Evolutionary conservation across 2,113 vertebrate genomes (phyloP).

Genomic region (Myiopsitta monachus): DNA sequence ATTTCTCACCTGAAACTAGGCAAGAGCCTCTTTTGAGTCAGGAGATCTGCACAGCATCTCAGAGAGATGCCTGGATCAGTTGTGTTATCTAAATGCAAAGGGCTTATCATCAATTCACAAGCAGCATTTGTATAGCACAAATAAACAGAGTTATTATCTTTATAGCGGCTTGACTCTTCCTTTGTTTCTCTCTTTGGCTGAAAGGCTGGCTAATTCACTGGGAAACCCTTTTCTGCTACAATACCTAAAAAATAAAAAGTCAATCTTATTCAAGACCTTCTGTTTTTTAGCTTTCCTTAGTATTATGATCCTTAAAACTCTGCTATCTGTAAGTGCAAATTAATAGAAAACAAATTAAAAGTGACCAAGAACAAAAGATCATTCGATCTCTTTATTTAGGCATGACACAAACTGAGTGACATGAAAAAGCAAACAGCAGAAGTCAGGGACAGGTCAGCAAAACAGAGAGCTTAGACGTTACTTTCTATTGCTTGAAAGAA

Average conservation of each 20-base stretch:
- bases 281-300: neutral
- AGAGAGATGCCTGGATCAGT: neutral
- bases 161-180: neutral
- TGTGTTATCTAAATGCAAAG: neutral
- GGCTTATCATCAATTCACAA: neutral
- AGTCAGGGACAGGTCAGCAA: slow-evolving; percentile 4
- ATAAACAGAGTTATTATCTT: slow-evolving; percentile 5
- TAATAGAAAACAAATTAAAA: neutral
- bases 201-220: neutral
- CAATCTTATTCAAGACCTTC: neutral
- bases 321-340: neutral
- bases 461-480: neutral
- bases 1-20: neutral
- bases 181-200: neutral
- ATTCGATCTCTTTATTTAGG: neutral
- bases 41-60: neutral
- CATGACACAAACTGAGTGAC: neutral
- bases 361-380: slow-evolving; percentile 12
- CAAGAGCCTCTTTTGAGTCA: neutral
- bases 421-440: slow-evolving; percentile 29
- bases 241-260: neutral
- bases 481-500: neutral
- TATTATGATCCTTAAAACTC: neutral
- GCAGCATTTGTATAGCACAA: neutral
- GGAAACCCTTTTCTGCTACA: neutral